Percentiles rank a stretch among this genome's conserved stretches.
Conservation (phyloP, 2,888 invertebrate genomes). For the Mongoloraphidia duomilia region DNA sequence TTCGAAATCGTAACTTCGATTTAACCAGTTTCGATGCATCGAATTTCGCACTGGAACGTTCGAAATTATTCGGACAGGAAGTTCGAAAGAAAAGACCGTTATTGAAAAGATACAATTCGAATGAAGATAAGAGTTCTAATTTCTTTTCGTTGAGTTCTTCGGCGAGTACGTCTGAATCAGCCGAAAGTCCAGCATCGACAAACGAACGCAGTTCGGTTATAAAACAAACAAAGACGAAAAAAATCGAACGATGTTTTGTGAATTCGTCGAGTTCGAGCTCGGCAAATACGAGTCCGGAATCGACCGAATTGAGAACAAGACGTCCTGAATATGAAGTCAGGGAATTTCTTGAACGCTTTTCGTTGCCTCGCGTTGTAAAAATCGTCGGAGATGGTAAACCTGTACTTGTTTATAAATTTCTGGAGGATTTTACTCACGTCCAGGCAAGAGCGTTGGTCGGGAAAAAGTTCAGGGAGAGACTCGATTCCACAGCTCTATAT, state of each 20-base stretch:
- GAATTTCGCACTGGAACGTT: conserved; percentile 23
- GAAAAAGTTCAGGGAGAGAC: conserved; percentile 36
- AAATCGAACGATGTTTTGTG: conserved; percentile 20
- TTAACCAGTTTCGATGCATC: conserved; percentile 27
- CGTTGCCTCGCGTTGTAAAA: conserved; percentile 43
- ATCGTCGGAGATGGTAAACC: conserved; percentile 42
- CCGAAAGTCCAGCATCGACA: conserved; percentile 32
- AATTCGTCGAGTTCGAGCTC: conserved; percentile 13
- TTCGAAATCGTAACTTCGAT: conserved; percentile 22
- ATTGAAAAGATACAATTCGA: conserved; percentile 28
- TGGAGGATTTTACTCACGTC: conserved; percentile 46
- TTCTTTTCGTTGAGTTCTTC: conserved; percentile 29
- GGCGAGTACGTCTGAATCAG: conserved; percentile 22
- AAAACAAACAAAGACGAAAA: conserved; percentile 22
- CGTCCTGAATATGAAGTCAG: conserved; percentile 26
- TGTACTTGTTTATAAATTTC: conserved; percentile 44
- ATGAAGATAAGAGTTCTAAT: conserved; percentile 28
- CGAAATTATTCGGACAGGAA: neutral
- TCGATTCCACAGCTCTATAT: conserved; percentile 42
- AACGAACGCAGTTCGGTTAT: conserved; percentile 31
- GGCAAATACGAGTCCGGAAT: conserved; percentile 20
- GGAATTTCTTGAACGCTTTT: conserved; percentile 46
- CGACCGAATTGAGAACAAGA: conserved; percentile 16
- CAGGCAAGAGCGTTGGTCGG: conserved; percentile 43
- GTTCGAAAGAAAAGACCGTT: conserved; percentile 25